Conservation (phyloP, 1,140 invertebrate species). For the Cyrtorhinus lividipennis region DNA sequence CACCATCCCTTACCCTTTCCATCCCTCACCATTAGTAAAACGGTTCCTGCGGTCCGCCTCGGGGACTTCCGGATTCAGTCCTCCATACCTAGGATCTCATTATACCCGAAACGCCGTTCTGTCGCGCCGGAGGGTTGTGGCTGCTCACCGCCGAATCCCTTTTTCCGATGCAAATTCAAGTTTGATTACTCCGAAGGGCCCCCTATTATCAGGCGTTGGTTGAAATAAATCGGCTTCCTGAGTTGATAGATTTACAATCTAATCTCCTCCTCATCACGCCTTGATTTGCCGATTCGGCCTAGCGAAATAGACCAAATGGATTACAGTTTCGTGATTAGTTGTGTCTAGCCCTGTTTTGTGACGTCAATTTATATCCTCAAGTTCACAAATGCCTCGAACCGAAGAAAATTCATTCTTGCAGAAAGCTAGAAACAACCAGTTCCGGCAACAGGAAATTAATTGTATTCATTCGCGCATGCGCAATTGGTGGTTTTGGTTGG, state of each 20-base stretch:
- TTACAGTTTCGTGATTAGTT: too few relatives aligned
- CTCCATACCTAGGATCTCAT: conserved; percentile 3
- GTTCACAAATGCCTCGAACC: too few relatives aligned
- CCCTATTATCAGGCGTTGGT: not conserved
- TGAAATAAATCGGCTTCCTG: not conserved
- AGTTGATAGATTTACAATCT: not conserved
- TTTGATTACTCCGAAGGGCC: not conserved
- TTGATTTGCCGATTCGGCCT: too few relatives aligned
- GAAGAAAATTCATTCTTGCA: too few relatives aligned
- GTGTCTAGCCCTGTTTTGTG: too few relatives aligned
- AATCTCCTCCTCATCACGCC: not conserved
- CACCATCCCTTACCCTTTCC: not conserved
- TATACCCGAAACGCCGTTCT: not conserved
- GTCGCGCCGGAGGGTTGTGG: not conserved
- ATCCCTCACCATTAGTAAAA: not conserved
- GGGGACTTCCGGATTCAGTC: not conserved
- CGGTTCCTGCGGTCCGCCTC: not conserved
- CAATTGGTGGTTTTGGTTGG: too few relatives aligned
- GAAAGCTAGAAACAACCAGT: too few relatives aligned
- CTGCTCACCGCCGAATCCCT: not conserved
- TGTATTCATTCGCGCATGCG: too few relatives aligned
- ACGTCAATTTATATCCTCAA: too few relatives aligned
- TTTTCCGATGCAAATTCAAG: not conserved
- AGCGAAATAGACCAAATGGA: too few relatives aligned
- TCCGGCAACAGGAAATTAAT: too few relatives aligned